Percentiles rank a stretch among this genome's conserved stretches.
Evolutionary conservation across 1,140 invertebrate species (phyloP).

Genomic region (Trichogramma pretiosum): DNA sequence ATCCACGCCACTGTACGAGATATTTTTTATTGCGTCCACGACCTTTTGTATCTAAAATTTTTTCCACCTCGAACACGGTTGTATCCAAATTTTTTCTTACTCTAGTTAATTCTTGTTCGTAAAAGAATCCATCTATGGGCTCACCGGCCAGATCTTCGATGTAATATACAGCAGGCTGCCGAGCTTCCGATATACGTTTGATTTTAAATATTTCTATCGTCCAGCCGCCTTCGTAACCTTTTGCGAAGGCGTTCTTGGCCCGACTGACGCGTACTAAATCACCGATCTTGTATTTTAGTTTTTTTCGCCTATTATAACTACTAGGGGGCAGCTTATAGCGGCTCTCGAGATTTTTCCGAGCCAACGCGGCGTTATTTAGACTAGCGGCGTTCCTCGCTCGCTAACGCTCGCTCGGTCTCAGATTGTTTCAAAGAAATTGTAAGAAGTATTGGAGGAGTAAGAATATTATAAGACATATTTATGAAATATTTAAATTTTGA

Average conservation of each 20-base stretch:
- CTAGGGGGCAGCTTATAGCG: slow-evolving; percentile 12
- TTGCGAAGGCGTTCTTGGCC: slow-evolving; percentile 2
- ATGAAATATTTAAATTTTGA: no score
- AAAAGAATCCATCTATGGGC: slow-evolving; percentile 3
- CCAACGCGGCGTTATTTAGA: slow-evolving; percentile 2
- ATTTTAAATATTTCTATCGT: no score
- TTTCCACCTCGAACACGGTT: background rate
- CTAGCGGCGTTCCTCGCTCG: no score
- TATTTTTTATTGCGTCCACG: slow-evolving; percentile 3
- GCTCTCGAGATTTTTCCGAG: slow-evolving; percentile 7
- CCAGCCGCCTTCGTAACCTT: slow-evolving; percentile 13
- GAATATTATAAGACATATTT: no score
- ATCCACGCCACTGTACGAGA: slow-evolving; percentile 2
- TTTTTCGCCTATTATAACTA: background rate
- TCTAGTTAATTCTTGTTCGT: background rate
- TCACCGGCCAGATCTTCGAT: background rate
- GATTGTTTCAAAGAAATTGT: no score
- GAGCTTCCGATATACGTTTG: background rate
- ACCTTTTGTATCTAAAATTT: background rate
- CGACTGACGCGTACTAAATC: background rate
- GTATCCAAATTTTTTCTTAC: background rate
- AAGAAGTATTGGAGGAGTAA: no score
- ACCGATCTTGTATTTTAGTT: no score
- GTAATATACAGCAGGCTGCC: no score
- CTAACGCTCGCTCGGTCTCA: no score